phyloP scores from a whole-genome alignment of 2,113 vertebrate species.

The Sorex araneus region DNA sequence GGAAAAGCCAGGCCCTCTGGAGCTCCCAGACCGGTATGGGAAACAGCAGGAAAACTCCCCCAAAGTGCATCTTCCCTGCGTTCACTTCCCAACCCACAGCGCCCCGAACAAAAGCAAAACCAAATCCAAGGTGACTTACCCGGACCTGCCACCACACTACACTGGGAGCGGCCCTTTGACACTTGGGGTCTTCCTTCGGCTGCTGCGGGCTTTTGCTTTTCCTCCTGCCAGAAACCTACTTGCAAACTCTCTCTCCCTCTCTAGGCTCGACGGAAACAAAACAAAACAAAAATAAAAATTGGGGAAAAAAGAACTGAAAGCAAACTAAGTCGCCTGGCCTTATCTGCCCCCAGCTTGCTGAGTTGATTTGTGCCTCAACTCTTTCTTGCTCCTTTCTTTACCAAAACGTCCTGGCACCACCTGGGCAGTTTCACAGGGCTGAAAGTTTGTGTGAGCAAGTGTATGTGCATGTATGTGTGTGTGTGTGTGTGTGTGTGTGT shows the following conservation, averaged over 20 bases:
- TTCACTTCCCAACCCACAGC: slow-evolving; percentile 67
- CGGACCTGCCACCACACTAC: slow-evolving; percentile 86
- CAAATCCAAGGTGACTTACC: slow-evolving; percentile 87
- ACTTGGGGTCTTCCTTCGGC: slow-evolving; percentile 85
- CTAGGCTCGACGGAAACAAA: neutral
- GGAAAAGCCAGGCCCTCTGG: slow-evolving; percentile 11
- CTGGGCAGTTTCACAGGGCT: slow-evolving; percentile 89
- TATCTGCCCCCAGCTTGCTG: slow-evolving; percentile 50
- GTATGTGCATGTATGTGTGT: slow-evolving; percentile 72
- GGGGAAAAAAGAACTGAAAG: slow-evolving; percentile 15
- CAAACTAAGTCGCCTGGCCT: slow-evolving; percentile 19
- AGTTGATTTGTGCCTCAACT: slow-evolving; percentile 80
- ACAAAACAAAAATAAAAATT: too few relatives aligned
- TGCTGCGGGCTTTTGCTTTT: slow-evolving; percentile 74
- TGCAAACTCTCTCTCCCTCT: slow-evolving; percentile 72
- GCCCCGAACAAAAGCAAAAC: neutral
- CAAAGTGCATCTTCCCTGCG: slow-evolving; percentile 67
- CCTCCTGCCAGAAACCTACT: slow-evolving; percentile 83
- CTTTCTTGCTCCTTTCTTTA: slow-evolving; percentile 85
- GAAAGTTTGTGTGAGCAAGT: slow-evolving; percentile 87
- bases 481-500: slow-evolving; percentile 71
- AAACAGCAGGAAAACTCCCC: slow-evolving; percentile 77
- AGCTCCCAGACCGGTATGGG: slow-evolving; percentile 72
- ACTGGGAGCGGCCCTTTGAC: slow-evolving; percentile 81
- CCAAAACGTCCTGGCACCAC: slow-evolving; percentile 88